These are phyloP conservation scores for Trichonephila clavata DNA, from an alignment of 1,140 invertebrate species.

Conservation along the genomic window DNA sequence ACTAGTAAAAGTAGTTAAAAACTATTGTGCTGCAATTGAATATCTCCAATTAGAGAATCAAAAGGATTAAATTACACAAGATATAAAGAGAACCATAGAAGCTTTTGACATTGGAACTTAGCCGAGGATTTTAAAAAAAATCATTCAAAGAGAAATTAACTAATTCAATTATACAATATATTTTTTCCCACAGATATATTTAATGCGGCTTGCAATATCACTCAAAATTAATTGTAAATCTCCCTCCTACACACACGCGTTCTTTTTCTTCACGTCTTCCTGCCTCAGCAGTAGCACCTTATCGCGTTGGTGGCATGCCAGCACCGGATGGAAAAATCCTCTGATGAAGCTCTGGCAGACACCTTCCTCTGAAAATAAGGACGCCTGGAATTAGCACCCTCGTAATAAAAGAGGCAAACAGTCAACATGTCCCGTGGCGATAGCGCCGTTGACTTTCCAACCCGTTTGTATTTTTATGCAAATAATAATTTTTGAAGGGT, in stretches of 20 bases:
- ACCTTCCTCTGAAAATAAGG: constrained; percentile 16
- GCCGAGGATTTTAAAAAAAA: too few species aligned
- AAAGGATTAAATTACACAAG: too few species aligned
- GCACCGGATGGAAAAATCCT: not conserved
- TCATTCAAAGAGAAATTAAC: too few species aligned
- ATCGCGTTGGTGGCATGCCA: constrained; percentile 19
- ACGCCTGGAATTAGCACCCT: constrained; percentile 20
- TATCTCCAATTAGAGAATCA: too few species aligned
- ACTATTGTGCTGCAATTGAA: too few species aligned
- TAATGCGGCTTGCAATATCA: too few species aligned
- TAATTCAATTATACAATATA: too few species aligned
- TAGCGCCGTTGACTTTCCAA: not conserved
- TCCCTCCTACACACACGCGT: not conserved
- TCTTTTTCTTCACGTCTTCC: not conserved
- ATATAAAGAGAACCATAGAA: too few species aligned
- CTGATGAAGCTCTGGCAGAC: constrained; percentile 1
- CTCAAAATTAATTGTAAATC: not conserved
- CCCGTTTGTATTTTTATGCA: constrained; percentile 19
- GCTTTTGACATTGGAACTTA: too few species aligned
- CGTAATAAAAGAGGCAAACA: not conserved
- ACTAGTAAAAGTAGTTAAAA: too few species aligned
- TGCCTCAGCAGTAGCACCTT: constrained; percentile 9
- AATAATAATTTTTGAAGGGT: constrained; percentile 2
- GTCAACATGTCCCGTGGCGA: not conserved
- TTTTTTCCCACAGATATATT: too few species aligned